These are phyloP conservation scores for Erebia epiphron DNA, from an alignment of 2,888 invertebrate species.

Conservation along the genomic window DNA sequence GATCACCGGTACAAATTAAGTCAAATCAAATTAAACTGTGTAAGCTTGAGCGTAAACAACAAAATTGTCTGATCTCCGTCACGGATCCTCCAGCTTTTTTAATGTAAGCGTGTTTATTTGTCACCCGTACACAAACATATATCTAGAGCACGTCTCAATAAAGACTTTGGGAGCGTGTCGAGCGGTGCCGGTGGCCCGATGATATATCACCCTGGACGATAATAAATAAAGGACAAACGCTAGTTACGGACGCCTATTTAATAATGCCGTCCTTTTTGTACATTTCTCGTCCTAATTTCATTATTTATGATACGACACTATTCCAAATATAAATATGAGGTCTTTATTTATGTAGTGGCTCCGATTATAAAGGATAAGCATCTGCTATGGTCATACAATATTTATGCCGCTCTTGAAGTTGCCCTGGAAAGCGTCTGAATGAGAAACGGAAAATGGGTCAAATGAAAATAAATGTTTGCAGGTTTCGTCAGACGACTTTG, in stretches of 20 bases:
- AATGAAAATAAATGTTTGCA: slow-evolving; percentile 6
- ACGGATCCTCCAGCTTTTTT: slow-evolving; percentile 37
- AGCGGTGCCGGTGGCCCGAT: slow-evolving; percentile 58
- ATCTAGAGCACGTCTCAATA: slow-evolving; percentile 60
- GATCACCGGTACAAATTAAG: slow-evolving; percentile 21
- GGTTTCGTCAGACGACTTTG: slow-evolving; percentile 4
- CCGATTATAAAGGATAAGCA: background rate
- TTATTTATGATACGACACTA: slow-evolving; percentile 32
- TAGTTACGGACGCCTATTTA: slow-evolving; percentile 55
- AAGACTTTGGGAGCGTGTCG: slow-evolving; percentile 49
- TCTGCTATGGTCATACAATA: slow-evolving; percentile 1
- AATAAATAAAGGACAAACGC: slow-evolving; percentile 58
- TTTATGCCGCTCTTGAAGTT: slow-evolving; percentile 3
- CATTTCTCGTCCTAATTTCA: slow-evolving; percentile 34
- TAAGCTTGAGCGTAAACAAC: slow-evolving; percentile 27
- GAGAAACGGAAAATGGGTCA: slow-evolving; percentile 13
- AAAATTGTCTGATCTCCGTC: slow-evolving; percentile 27
- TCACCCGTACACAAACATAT: slow-evolving; percentile 47
- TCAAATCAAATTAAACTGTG: slow-evolving; percentile 29
- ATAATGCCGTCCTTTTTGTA: slow-evolving; percentile 48
- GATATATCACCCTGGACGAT: slow-evolving; percentile 56
- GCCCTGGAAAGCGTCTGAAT: slow-evolving; percentile 11
- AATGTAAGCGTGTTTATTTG: slow-evolving; percentile 46
- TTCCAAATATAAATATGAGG: slow-evolving; percentile 17
- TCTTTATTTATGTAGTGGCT: slow-evolving; percentile 13